Conservation (phyloP, 2,797 vertebrate genomes). For the Chloroceryle inda region DNA sequence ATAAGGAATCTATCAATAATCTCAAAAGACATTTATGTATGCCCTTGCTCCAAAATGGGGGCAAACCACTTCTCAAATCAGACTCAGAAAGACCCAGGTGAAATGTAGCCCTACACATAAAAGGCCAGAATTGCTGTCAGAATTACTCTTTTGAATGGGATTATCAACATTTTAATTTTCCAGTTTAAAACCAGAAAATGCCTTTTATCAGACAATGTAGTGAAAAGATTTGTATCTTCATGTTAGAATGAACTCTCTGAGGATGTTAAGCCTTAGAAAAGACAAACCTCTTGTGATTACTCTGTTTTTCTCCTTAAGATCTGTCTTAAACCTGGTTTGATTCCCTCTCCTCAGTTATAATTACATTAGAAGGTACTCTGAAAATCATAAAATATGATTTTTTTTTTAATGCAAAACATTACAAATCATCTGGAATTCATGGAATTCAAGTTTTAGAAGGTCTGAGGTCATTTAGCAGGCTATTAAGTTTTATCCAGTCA, state of each 20-base stretch:
- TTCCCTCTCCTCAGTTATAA: not conserved
- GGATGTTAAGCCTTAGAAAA: not conserved
- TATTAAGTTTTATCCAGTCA: not conserved
- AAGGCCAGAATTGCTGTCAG: not conserved
- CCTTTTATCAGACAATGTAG: not conserved
- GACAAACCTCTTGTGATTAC: not conserved
- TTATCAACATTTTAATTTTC: not conserved
- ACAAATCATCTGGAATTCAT: not conserved
- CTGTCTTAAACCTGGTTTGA: not conserved
- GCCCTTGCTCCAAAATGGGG: not conserved
- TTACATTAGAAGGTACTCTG: not conserved
- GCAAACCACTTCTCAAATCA: not conserved
- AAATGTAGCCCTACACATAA: not conserved
- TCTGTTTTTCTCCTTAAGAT: not conserved
- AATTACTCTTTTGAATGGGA: not conserved
- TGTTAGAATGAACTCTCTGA: not conserved
- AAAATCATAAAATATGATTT: not conserved
- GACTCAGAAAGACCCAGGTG: not conserved
- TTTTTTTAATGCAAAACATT: not conserved
- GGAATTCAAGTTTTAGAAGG: not conserved
- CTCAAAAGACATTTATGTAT: not conserved
- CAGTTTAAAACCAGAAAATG: not conserved
- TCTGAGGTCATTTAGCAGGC: not conserved
- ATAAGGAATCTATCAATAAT: not conserved
- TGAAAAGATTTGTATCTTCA: not conserved